Percentiles rank a stretch among this genome's conserved stretches.
phyloP scores from a whole-genome alignment of 1,140 invertebrate genomes.

The Gryllus bimaculatus region DNA sequence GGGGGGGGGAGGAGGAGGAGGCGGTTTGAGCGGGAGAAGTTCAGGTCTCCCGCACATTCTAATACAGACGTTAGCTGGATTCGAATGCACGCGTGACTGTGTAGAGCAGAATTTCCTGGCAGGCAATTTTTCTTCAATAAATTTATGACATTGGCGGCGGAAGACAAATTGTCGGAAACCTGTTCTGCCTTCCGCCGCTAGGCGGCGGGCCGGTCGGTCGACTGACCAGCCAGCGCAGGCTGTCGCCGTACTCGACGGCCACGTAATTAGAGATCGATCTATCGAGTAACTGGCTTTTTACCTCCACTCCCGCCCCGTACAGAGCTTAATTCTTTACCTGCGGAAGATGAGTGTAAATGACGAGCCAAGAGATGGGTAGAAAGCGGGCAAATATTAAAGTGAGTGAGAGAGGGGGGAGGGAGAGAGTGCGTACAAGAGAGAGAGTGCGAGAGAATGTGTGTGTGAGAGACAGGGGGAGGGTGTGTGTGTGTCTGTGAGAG shows the following conservation, averaged over 20 bases:
- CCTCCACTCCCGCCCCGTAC: too few species aligned
- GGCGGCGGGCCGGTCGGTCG: neutral
- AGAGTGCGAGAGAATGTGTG: too few species aligned
- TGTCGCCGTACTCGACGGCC: neutral
- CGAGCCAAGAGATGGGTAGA: too few species aligned
- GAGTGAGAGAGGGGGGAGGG: too few species aligned
- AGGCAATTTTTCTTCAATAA: constrained; percentile 1
- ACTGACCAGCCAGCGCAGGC: neutral
- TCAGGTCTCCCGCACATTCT: neutral
- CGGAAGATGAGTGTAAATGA: too few species aligned
- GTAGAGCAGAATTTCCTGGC: neutral
- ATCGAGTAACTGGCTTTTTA: neutral
- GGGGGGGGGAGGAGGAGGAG: neutral
- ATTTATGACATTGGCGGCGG: neutral
- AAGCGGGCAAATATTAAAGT: too few species aligned
- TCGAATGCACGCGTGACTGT: neutral
- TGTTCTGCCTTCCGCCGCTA: neutral
- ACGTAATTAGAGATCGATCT: neutral
- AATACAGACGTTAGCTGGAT: constrained; percentile 1
- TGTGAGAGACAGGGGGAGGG: too few species aligned
- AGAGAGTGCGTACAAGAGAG: too few species aligned
- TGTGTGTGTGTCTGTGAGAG: too few species aligned
- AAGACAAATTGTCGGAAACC: neutral
- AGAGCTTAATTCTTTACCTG: too few species aligned
- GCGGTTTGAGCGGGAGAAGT: neutral